A percentile compares a stretch with the other conserved stretches of the same genome.
phyloP scores from a whole-genome alignment of 92 coral and sea anemone species.

The Siderastrea radians region DNA sequence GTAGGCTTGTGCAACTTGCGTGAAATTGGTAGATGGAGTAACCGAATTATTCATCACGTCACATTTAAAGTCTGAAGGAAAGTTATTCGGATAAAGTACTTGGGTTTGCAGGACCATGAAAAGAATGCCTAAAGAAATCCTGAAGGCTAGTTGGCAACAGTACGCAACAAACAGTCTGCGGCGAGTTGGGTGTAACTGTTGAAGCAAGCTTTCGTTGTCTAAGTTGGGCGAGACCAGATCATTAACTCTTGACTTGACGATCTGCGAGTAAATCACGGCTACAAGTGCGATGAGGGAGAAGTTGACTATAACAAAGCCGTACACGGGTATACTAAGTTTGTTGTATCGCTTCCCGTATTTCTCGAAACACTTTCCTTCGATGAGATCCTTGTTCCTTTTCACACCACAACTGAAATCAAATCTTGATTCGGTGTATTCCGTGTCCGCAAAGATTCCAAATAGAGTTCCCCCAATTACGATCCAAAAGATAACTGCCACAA shows the following conservation, averaged over 20 bases:
- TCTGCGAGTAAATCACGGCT: slow-evolving; percentile 5
- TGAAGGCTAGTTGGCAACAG: neutral
- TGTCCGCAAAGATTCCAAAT: neutral
- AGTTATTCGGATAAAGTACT: neutral
- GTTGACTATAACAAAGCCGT: slow-evolving; percentile 16
- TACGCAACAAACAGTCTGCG: slow-evolving; percentile 7
- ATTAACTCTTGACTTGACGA: slow-evolving; percentile 4
- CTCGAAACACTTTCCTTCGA: slow-evolving; percentile 12
- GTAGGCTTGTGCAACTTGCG: neutral
- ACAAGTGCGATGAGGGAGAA: neutral
- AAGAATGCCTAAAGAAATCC: neutral
- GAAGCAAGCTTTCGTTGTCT: slow-evolving; percentile 1
- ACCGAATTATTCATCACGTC: neutral
- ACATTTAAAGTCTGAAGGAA: no score
- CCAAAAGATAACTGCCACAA: neutral
- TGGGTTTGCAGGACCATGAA: slow-evolving; percentile 16
- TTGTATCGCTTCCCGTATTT: neutral
- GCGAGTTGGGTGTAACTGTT: neutral
- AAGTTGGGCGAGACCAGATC: neutral
- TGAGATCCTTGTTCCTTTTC: neutral
- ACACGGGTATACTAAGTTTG: neutral
- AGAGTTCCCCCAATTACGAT: neutral
- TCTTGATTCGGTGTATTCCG: slow-evolving; percentile 10
- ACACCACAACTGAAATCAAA: neutral
- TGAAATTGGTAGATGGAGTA: neutral